These are phyloP conservation scores for Gambelia wislizenii DNA, from an alignment of 2,797 vertebrate species.

Conservation along the genomic window DNA sequence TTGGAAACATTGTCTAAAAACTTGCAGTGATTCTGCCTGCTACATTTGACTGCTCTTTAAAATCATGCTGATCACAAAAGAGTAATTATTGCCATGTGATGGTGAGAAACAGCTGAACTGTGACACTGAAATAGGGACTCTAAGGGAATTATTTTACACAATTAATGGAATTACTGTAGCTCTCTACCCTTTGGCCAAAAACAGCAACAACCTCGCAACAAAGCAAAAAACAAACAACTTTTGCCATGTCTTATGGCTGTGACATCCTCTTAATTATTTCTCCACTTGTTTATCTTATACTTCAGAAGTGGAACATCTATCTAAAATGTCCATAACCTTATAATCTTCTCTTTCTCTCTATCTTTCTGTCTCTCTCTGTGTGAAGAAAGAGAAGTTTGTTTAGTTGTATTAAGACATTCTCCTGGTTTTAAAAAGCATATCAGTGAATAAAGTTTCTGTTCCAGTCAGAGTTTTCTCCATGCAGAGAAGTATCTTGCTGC, in stretches of 20 bases:
- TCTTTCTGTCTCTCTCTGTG: no score
- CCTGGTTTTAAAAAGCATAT: background rate
- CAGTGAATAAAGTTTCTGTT: background rate
- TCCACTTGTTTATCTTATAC: background rate
- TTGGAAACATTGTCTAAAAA: background rate
- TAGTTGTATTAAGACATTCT: background rate
- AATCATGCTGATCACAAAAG: background rate
- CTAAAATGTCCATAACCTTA: background rate
- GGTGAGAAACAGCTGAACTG: conserved; percentile 55
- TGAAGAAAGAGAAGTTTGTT: no score
- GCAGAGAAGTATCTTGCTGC: background rate
- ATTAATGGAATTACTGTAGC: background rate
- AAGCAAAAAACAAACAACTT: no score
- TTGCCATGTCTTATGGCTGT: background rate
- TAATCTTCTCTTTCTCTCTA: no score
- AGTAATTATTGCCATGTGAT: background rate
- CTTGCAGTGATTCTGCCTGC: background rate
- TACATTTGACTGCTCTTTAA: background rate
- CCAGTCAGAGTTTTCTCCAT: background rate
- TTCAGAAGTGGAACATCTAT: background rate
- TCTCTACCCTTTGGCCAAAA: background rate
- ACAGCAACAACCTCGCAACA: no score
- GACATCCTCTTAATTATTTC: background rate
- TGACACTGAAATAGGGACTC: conserved; percentile 1
- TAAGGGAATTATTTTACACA: background rate